These are phyloP conservation scores for Nowickia ferox DNA, from an alignment of 2,888 invertebrate species.

Conservation along the genomic window DNA sequence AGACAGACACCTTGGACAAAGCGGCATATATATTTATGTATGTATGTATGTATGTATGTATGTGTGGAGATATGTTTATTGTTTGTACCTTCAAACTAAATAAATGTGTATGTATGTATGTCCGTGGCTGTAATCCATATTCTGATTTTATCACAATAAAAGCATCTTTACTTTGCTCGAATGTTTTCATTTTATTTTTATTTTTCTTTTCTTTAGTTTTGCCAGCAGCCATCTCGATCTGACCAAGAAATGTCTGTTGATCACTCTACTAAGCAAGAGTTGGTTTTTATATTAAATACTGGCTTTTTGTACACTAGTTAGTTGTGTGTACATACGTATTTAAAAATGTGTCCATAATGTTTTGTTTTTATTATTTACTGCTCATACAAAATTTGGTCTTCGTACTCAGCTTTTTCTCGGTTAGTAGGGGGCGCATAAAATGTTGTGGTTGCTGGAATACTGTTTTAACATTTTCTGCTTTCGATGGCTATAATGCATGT, in stretches of 20 bases:
- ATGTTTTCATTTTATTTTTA: conserved; percentile 39
- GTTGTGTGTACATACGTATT: conserved; percentile 15
- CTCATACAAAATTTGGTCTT: conserved; percentile 27
- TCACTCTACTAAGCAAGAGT: conserved; percentile 58
- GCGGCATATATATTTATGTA: conserved; percentile 9
- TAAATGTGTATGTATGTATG: conserved; percentile 62
- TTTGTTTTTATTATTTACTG: conserved; percentile 3
- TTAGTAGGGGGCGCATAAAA: conserved; percentile 71
- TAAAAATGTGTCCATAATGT: conserved; percentile 66
- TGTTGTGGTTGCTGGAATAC: conserved; percentile 43
- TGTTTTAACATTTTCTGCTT: conserved; percentile 18
- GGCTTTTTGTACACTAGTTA: conserved; percentile 53
- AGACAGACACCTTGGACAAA: conserved; percentile 23
- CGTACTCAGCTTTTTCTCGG: conserved; percentile 19
- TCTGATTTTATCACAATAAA: conserved; percentile 75
- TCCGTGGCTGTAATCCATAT: conserved; percentile 77
- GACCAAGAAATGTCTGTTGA: conserved; percentile 67
- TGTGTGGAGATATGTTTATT: background rate
- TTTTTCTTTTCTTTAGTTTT: conserved; percentile 22
- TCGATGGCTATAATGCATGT: conserved; percentile 4
- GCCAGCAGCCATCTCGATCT: conserved; percentile 68
- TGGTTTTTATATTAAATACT: conserved; percentile 70
- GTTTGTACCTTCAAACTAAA: background rate
- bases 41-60: conserved; percentile 27
- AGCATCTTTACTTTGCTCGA: conserved; percentile 64